These are phyloP conservation scores for Myodes glareolus DNA, from an alignment of 2,113 vertebrate genomes.

Conservation along the genomic window DNA sequence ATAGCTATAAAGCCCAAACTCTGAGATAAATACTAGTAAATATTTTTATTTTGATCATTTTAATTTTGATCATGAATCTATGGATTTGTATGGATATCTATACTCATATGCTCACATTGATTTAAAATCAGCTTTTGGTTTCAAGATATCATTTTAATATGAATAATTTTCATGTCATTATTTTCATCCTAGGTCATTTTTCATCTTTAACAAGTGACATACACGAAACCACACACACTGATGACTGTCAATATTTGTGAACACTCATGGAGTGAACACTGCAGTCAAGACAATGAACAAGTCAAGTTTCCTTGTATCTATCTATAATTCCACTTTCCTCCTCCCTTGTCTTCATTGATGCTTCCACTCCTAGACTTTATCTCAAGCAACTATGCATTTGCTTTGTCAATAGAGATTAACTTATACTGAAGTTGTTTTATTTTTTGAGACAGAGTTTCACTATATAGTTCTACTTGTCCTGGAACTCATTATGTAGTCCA, in stretches of 20 bases:
- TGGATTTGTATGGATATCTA: background rate
- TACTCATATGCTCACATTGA: background rate
- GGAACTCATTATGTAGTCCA: background rate
- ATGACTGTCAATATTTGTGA: background rate
- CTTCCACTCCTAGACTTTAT: background rate
- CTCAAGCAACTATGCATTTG: background rate
- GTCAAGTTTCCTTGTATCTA: background rate
- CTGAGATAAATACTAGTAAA: constrained; percentile 20
- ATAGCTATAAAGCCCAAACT: background rate
- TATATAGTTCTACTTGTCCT: background rate
- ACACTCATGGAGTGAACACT: background rate
- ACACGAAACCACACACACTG: background rate
- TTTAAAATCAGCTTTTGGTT: background rate
- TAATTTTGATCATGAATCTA: background rate
- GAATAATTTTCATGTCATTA: background rate
- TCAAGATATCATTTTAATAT: background rate
- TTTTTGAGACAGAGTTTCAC: background rate
- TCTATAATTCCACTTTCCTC: background rate
- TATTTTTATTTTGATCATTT: background rate
- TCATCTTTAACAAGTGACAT: too few species aligned
- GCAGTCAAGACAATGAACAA: background rate
- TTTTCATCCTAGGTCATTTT: background rate
- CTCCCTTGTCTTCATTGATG: too few species aligned
- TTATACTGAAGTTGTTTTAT: background rate
- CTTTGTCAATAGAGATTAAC: background rate